Evolutionary conservation across 2,888 invertebrate genomes (phyloP), one percentile per base, ranked within the genome.

Genomic region (Boloria selene): DNA sequence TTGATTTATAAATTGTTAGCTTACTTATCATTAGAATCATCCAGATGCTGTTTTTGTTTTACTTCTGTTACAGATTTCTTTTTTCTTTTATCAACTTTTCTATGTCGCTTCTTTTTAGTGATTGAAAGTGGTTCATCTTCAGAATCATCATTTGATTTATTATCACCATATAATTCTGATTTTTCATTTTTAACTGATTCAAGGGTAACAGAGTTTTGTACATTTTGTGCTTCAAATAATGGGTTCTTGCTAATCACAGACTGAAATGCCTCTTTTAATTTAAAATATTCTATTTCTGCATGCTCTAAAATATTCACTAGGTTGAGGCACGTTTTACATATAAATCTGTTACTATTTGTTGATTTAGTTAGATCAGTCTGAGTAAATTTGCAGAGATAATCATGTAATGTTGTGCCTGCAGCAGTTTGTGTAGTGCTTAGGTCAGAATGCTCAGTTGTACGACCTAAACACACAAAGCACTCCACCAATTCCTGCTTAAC

Each of bases 71-170:
- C 54, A 3, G 78, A 51, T 73, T 85, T 85, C 75, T 86, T 88
- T 78, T 85, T 88, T 71, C 84, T 82, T 71, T 86, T 86, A 1
- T 81, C 80, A 14, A 79, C 77, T 76, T 85, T 88, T 3, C 76
- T 75, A 50, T 81, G 77, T 42, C 83, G 78, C 62, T 82, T 86
- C 72, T 85, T 87, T 66, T 86, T 87, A 2, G 83, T 81, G 13
- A 82, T 65, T 0, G 88, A 83, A 2, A 92, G 78, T 0, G 91
- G 91, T 70, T 90, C 90, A 73, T 88, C 86, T 65, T 88, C 88
- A 0, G 87, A 87, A 68, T 87, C 85, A 60, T 73, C 69, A 7
- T 73, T 73, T 44, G 67, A 61, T 26, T 71, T 69, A 49, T 71
- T 60, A 17, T 70, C 70, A 22, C 64, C 71, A 47, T 64, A 61